phyloP scores from a whole-genome alignment of 2,797 vertebrate species.

The Paramormyrops hopkinsi region DNA sequence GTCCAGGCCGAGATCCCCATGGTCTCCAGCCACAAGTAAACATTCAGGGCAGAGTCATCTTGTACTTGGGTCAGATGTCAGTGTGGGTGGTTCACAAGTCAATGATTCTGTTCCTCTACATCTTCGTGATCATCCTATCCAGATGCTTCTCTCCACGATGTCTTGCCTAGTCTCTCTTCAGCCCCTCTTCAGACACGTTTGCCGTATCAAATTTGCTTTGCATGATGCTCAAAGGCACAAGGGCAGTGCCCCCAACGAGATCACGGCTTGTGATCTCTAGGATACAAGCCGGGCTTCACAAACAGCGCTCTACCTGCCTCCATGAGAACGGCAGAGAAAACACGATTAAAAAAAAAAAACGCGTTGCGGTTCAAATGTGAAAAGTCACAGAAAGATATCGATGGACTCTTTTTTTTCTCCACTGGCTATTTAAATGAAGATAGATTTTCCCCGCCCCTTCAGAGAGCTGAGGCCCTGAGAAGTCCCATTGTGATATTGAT shows the following conservation, averaged over 20 bases:
- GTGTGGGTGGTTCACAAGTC: background rate
- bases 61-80: background rate
- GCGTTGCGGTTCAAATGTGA: background rate
- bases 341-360: background rate
- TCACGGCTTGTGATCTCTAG: background rate
- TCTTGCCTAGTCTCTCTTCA: background rate
- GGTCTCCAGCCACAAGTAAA: background rate
- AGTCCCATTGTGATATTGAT: slow-evolving; percentile 18
- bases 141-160: background rate
- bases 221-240: background rate
- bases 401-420: background rate
- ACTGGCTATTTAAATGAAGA: slow-evolving; percentile 10
- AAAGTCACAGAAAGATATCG: background rate
- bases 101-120: background rate
- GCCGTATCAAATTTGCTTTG: background rate
- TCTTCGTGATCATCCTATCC: background rate
- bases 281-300: background rate
- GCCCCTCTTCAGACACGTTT: background rate
- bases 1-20: background rate
- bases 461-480: background rate
- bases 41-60: background rate
- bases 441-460: background rate
- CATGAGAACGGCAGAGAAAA: background rate
- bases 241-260: background rate
- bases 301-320: background rate